A percentile compares a stretch with the other conserved stretches of the same genome.
Conservation (phyloP, 2,797 vertebrate species). For the Perodicticus potto region DNA sequence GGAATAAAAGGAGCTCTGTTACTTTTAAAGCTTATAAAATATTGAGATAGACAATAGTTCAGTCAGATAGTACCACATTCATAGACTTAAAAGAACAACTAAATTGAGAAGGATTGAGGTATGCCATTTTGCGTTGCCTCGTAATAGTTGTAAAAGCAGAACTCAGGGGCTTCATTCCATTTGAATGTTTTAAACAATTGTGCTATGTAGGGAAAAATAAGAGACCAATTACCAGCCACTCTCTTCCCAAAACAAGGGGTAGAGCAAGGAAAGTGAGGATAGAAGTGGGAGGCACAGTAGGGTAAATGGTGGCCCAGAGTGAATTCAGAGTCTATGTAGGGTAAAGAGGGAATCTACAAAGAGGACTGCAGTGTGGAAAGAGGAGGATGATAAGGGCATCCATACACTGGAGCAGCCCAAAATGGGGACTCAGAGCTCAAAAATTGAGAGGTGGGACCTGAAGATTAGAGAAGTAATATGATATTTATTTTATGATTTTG, state of each 20-base stretch:
- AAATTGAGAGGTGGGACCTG: not conserved
- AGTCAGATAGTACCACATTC: not conserved
- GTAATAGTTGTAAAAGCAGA: not conserved
- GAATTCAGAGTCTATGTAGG: not conserved
- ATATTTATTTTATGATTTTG: not conserved
- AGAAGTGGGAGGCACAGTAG: not conserved
- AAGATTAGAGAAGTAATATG: not conserved
- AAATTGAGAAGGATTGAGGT: constrained; percentile 10
- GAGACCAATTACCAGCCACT: not conserved
- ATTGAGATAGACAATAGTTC: not conserved
- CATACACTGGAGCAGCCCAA: not conserved
- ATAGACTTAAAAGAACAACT: not conserved
- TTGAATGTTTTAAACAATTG: constrained; percentile 20
- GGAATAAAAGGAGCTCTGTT: not conserved
- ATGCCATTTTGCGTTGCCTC: not conserved
- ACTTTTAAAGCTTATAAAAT: constrained; percentile 3
- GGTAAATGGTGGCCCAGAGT: not conserved
- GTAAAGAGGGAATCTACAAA: not conserved
- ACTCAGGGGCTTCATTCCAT: not conserved
- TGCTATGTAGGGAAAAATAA: not conserved
- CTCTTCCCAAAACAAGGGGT: not conserved
- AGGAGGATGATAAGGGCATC: not conserved
- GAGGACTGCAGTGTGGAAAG: not conserved
- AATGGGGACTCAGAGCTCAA: not conserved
- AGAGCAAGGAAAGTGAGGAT: constrained; percentile 5